Base-by-base conservation (phyloP, 2,888 invertebrate genomes). In the Hyppa rectilinea region DNA sequence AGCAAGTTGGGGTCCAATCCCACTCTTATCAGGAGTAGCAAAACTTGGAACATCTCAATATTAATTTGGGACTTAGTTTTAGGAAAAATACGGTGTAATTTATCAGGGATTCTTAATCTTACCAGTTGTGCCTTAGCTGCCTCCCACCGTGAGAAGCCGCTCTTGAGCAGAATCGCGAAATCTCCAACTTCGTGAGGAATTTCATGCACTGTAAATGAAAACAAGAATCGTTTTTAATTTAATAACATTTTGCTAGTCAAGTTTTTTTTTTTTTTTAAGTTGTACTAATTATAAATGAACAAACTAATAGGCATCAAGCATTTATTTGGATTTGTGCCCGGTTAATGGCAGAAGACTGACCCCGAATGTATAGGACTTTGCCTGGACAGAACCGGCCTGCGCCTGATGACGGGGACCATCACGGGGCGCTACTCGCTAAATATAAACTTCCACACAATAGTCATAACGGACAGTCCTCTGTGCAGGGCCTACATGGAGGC, bases 101-200 rank as follows among this genome's bases (percentile, higher is more conserved):
- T 23, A 23, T 47, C 4, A 47, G 12, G 2, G 12, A 47, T 47
- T 14, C 23, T 49, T 49, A 26, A 26, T 29, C 91, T 86, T 81
- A 98, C 96, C 80, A 99, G 83, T 95, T 99, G 99, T 23, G 99
- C 99, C 89, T 98, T 98, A 4, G 99, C 99, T 2, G 99, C 99
- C 88, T 98, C 98, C 98, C 98, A 98, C 84, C 99, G 96, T 66
- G 97, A 97, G 93, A 99, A 99, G 0, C 99, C 99, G 56, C 98
- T 98, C 81, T 97, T 97, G 68, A 99, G 96, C 47, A 99, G 95
- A 84, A 99, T 99, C 20, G 99, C 99, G 93, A 99, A 99, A 93
- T 99, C 99, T 0, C 99, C 99, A n/a, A 99, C 98, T 94, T 99
- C 99, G 91, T 99, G 99, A 0, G 99, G 99, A 71, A 99, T 98